phyloP scores from a whole-genome alignment of 2,797 vertebrate species.

The Girardinus metallicus region DNA sequence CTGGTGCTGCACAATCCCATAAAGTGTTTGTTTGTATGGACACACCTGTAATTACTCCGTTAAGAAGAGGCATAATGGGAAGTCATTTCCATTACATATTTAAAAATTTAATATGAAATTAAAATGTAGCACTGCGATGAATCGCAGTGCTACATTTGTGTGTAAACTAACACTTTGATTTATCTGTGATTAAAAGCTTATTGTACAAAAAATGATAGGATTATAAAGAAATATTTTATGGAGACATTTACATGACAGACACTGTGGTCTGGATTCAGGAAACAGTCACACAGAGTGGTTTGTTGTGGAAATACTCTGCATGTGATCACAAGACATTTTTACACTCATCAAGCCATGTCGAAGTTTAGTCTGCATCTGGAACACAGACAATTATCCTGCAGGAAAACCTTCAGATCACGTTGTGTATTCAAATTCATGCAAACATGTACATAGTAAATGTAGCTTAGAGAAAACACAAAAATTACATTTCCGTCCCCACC shows the following conservation, averaged over 20 bases:
- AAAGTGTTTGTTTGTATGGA: slow-evolving; percentile 41
- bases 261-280: neutral
- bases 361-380: neutral
- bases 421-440: neutral
- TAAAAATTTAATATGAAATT: neutral
- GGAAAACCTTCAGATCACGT: neutral
- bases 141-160: too few species aligned
- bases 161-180: neutral
- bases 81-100: slow-evolving; percentile 4
- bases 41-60: slow-evolving; percentile 62
- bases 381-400: neutral
- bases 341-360: neutral
- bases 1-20: slow-evolving; percentile 30
- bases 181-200: slow-evolving; percentile 7
- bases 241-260: slow-evolving; percentile 12
- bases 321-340: neutral
- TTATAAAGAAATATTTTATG: neutral
- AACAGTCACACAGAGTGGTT: slow-evolving; percentile 12
- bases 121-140: neutral
- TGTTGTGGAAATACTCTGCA: slow-evolving; percentile 46
- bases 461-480: neutral
- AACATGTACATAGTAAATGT: neutral
- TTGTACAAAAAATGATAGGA: neutral
- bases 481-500: neutral
- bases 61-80: slow-evolving; percentile 1